A percentile compares a stretch with the other conserved stretches of the same genome.
phyloP scores from a whole-genome alignment of 1,140 invertebrate genomes.

The Scylla paramamosain region DNA sequence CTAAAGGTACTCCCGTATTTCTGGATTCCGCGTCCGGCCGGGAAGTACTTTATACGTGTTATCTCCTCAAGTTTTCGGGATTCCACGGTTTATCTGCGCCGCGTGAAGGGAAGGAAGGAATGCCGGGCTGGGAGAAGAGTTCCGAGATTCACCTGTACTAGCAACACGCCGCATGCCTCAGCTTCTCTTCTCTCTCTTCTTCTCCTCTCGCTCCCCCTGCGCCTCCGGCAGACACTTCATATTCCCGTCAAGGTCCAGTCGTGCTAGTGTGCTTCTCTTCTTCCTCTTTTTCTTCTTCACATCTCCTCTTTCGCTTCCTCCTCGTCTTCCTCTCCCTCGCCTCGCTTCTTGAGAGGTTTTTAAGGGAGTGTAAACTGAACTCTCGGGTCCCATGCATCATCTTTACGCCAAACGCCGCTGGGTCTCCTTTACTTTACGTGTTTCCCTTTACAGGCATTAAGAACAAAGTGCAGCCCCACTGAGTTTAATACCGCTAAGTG shows the following conservation, averaged over 20 bases:
- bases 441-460: neutral
- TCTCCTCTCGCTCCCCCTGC: neutral
- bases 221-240: neutral
- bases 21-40: no score
- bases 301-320: neutral
- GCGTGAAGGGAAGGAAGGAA: no score
- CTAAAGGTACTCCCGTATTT: no score
- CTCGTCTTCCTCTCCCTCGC: neutral
- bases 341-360: neutral
- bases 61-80: no score
- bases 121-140: no score
- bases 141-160: no score
- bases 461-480: neutral
- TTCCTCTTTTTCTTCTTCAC: neutral
- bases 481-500: slow-evolving; percentile 22
- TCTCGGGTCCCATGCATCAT: neutral
- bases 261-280: neutral
- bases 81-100: no score
- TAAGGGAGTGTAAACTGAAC: neutral
- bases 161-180: no score
- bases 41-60: no score
- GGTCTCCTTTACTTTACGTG: neutral
- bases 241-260: neutral
- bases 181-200: neutral
- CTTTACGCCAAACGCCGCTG: neutral